These are phyloP conservation scores for Drosophila monieri DNA, from an alignment of 2,888 invertebrate genomes.

Conservation along the genomic window DNA sequence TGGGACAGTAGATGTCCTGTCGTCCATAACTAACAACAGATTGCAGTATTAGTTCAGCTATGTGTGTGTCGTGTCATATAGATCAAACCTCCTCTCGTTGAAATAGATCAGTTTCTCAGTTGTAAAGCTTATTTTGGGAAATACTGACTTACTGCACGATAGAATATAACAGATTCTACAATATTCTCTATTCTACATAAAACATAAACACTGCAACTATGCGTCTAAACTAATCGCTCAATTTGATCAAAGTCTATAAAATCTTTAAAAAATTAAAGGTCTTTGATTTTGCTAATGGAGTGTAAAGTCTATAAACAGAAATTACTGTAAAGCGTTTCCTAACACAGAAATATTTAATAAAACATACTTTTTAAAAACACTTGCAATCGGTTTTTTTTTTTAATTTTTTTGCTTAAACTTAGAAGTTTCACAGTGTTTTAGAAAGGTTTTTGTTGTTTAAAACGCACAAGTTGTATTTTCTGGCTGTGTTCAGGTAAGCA, in stretches of 20 bases:
- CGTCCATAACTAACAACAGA: constrained; percentile 20
- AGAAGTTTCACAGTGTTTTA: neutral
- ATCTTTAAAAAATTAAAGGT: neutral
- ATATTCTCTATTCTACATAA: neutral
- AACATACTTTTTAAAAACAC: neutral
- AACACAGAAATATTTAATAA: neutral
- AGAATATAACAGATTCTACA: neutral
- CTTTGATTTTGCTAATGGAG: neutral
- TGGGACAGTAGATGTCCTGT: neutral
- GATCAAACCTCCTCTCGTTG: neutral
- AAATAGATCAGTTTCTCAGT: neutral
- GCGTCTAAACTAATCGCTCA: constrained; percentile 17
- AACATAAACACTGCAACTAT: constrained; percentile 6
- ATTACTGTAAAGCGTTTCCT: neutral
- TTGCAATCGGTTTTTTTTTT: neutral
- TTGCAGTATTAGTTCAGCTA: constrained; percentile 4
- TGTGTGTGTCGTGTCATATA: neutral
- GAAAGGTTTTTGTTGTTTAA: neutral
- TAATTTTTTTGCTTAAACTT: neutral
- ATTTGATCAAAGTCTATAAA: constrained; percentile 6
- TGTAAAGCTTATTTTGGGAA: neutral
- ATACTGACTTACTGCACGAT: neutral
- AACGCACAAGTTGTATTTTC: neutral
- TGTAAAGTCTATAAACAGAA: neutral
- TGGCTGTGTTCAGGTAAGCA: neutral